These are phyloP conservation scores for Reinhardtius hippoglossoides DNA, from an alignment of 2,113 vertebrate genomes.

Conservation along the genomic window DNA sequence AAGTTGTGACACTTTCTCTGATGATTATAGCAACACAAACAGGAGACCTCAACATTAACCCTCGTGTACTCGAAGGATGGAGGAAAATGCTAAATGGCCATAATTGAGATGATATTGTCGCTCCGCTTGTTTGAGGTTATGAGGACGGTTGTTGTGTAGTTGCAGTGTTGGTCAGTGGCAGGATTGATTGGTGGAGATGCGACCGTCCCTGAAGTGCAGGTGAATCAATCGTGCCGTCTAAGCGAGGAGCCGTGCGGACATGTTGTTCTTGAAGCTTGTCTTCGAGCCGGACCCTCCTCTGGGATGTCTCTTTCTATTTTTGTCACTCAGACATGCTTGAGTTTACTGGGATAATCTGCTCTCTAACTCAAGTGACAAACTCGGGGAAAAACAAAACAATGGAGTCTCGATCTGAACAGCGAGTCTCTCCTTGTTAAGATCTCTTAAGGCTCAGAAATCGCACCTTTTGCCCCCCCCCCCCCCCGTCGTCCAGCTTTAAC, in stretches of 20 bases:
- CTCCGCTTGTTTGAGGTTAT: conserved; percentile 19
- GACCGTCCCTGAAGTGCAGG: conserved; percentile 65
- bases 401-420: conserved; percentile 12
- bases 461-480: background rate
- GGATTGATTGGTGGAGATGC: conserved; percentile 69
- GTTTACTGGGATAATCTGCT: conserved; percentile 57
- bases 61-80: conserved; percentile 13
- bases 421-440: conserved; percentile 18
- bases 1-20: background rate
- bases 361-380: conserved; percentile 42
- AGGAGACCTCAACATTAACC: conserved; percentile 26
- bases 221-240: conserved; percentile 67
- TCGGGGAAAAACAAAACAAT: background rate
- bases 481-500: conserved; percentile 20
- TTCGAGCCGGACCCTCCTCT: conserved; percentile 49
- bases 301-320: conserved; percentile 64
- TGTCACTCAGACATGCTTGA: conserved; percentile 52
- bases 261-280: conserved; percentile 62
- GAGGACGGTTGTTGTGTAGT: conserved; percentile 49
- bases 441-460: conserved; percentile 26
- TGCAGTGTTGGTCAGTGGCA: conserved; percentile 50
- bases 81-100: conserved; percentile 17
- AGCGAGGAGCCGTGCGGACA: conserved; percentile 59
- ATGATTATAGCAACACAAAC: conserved; percentile 35
- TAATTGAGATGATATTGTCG: conserved; percentile 19